Conservation (phyloP, 1,140 invertebrate genomes). For the Trialeurodes vaporariorum region DNA sequence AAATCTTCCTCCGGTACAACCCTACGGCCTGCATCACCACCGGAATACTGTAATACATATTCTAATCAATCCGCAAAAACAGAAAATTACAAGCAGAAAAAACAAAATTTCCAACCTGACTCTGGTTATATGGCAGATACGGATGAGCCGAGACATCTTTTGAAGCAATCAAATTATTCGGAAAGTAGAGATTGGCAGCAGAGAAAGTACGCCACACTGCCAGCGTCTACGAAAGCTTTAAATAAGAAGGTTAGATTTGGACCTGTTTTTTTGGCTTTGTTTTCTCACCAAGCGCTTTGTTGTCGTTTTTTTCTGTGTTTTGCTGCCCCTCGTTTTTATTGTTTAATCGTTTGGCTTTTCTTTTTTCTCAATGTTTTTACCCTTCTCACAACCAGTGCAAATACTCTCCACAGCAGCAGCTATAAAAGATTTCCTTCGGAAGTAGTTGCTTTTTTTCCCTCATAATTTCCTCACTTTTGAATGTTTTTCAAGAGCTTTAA, state of each 20-base stretch:
- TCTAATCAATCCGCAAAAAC: neutral
- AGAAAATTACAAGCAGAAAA: neutral
- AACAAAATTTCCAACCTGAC: conserved; percentile 27
- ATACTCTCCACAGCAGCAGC: too few relatives aligned
- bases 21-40: neutral
- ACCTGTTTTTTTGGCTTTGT: too few relatives aligned
- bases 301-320: too few relatives aligned
- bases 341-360: too few relatives aligned
- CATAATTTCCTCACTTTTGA: too few relatives aligned
- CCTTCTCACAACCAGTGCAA: too few relatives aligned
- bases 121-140: conserved; percentile 62
- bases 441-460: too few relatives aligned
- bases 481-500: too few relatives aligned
- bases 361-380: too few relatives aligned
- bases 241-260: neutral
- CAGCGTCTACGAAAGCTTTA: neutral
- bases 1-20: neutral
- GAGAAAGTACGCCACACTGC: neutral
- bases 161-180: neutral
- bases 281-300: too few relatives aligned
- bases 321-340: too few relatives aligned
- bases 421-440: too few relatives aligned
- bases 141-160: conserved; percentile 41
- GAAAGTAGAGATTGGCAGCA: neutral
- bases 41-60: neutral